Evolutionary conservation across 1,140 invertebrate genomes (phyloP).

Genomic region (Drosophila dunni): DNA sequence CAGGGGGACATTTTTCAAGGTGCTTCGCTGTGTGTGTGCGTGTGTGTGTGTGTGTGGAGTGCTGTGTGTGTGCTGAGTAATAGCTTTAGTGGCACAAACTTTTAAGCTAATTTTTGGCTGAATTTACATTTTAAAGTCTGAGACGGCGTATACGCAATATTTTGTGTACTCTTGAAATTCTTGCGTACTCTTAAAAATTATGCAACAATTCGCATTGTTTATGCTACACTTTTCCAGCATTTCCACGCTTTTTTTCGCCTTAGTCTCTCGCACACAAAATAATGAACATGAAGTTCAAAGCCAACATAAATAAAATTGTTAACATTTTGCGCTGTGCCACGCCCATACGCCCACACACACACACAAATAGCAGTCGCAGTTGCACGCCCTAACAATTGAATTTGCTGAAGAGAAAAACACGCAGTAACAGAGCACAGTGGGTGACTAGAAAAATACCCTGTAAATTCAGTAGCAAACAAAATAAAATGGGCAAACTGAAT

Average conservation of each 20-base stretch:
- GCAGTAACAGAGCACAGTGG: background rate
- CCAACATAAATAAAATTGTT: conserved; percentile 83
- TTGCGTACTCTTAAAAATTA: background rate
- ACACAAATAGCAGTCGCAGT: conserved; percentile 23
- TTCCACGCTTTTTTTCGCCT: conserved; percentile 35
- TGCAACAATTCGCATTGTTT: conserved; percentile 46
- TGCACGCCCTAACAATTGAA: conserved; percentile 77
- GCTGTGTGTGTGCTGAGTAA: conserved; percentile 29
- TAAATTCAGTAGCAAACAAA: background rate
- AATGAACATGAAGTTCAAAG: conserved; percentile 80
- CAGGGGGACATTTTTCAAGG: conserved; percentile 41
- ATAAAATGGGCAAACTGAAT: no score
- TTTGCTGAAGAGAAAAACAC: conserved; percentile 41
- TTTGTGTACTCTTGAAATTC: conserved; percentile 13
- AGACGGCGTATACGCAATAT: conserved; percentile 9
- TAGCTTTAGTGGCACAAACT: conserved; percentile 49
- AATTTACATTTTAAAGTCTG: conserved; percentile 29
- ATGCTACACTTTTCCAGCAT: conserved; percentile 25
- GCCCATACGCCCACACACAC: conserved; percentile 33
- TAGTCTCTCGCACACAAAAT: conserved; percentile 51
- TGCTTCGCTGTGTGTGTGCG: conserved; percentile 28
- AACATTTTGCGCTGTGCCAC: conserved; percentile 62
- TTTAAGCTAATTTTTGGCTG: conserved; percentile 60
- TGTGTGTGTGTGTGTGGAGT: conserved; percentile 3
- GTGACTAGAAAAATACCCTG: conserved; percentile 6